Base-by-base conservation (phyloP, 1,140 invertebrate genomes). In the Gonioctena quinquepunctata region DNA sequence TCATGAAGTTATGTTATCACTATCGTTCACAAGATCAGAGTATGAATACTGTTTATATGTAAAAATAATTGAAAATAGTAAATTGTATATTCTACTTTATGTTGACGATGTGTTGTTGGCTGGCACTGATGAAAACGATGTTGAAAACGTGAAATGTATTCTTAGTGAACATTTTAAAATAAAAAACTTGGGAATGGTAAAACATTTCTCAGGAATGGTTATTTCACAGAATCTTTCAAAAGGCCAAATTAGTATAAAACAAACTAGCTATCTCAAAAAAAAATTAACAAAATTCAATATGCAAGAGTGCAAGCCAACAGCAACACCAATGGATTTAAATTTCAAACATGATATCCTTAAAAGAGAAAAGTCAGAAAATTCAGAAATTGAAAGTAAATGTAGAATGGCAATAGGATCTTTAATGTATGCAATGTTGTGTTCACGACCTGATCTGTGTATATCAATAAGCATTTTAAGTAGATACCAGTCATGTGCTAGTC, bases 401-500 rank as follows among this genome's bases (percentile, higher is more conserved):
- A 60, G 72, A 56, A 60, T 49, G 23, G 54, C 61, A 49, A 70
- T 73, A 28, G 68, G 72, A 13, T 67, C 48, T 16, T 54, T 70
- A 28, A 73, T 73, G 72, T 73, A 70, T 66, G 68, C 68, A 13
- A 70, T 68, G 68, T 27, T 70, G 22, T 65, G 68, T 59, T 49
- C 68, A 2, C 49, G 65, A 63, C 72, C 67, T 22, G 71, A 72
- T 62, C 63, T 73, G 52, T 70, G 71, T 67, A 42, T 63, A 16
- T 42, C 23, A 7, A 27, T 61, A 4, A 61, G 59, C 16, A 61
- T 61, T 11, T 6, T 61, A 61, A 61, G 59, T 27, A 26, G 59
- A 61, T 61, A 61, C 28, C 59, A 61, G 21, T 13, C 23, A 3
- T 61, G n/a, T 61, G 22, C 59, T 27, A 61, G 59, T 21, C 16